These are phyloP conservation scores for Lithobates sylvaticus DNA, from an alignment of 2,797 vertebrate species.

Conservation along the genomic window DNA sequence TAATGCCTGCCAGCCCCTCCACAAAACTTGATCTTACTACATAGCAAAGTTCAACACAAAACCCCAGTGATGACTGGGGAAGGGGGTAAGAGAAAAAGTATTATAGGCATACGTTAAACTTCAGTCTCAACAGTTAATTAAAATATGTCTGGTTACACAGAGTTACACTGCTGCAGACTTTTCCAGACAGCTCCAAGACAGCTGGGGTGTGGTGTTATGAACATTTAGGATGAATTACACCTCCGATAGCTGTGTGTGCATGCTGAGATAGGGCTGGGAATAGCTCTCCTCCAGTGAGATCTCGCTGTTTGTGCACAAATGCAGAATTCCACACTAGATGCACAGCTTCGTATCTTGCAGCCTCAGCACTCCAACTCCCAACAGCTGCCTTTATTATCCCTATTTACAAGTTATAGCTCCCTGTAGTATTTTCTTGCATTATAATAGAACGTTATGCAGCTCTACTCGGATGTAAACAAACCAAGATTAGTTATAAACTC, in stretches of 20 bases:
- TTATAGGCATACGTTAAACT: too few relatives aligned
- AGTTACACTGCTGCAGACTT: conserved; percentile 5
- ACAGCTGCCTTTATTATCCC: conserved; percentile 47
- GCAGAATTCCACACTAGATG: conserved; percentile 12
- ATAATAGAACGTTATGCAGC: conserved; percentile 13
- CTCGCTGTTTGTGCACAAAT: conserved; percentile 36
- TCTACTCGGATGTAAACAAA: not conserved
- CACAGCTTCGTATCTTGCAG: conserved; percentile 42
- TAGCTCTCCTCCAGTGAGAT: conserved; percentile 24
- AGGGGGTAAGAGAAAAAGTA: too few relatives aligned
- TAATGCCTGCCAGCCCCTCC: too few relatives aligned
- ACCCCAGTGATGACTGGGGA: too few relatives aligned
- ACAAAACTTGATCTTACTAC: too few relatives aligned
- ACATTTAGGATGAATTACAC: conserved; percentile 43
- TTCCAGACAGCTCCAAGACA: conserved; percentile 12
- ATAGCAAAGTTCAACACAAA: too few relatives aligned
- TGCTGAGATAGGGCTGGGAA: conserved; percentile 31
- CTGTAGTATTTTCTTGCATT: conserved; percentile 20
- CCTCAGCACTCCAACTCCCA: conserved; percentile 30
- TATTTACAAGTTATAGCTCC: conserved; percentile 39
- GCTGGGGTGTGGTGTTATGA: conserved; percentile 22
- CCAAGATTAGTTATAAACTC: conserved; percentile 8
- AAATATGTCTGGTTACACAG: not conserved
- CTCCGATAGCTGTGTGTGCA: conserved; percentile 22
- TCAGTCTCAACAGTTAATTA: not conserved